Evolutionary conservation across 2,797 vertebrate species (phyloP).

Genomic region (Carapus acus): DNA sequence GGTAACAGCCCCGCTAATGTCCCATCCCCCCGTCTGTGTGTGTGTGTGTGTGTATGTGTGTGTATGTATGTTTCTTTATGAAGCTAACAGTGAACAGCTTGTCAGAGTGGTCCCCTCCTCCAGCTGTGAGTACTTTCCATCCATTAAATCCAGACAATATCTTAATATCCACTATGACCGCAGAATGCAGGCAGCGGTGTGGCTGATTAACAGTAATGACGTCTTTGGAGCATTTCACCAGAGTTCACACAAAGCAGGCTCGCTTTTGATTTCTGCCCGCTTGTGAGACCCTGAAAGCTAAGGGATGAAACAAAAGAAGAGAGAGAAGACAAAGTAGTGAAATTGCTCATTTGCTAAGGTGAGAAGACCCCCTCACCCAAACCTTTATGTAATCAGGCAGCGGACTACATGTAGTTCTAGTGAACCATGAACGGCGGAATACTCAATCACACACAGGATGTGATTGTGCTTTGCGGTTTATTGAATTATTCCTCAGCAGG

Average conservation of each 20-base stretch:
- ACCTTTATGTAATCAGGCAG: background rate
- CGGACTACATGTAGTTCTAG: background rate
- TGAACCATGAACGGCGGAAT: too few relatives aligned
- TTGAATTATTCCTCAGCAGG: too few relatives aligned
- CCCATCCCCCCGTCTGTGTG: too few relatives aligned
- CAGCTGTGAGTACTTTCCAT: background rate
- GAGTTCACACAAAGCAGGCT: background rate
- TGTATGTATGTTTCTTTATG: too few relatives aligned
- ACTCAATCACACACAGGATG: too few relatives aligned
- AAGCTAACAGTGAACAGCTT: background rate
- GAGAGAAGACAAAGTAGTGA: background rate
- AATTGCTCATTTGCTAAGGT: background rate
- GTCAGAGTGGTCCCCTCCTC: background rate
- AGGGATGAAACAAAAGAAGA: too few relatives aligned
- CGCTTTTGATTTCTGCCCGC: background rate
- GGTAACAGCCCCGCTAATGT: background rate
- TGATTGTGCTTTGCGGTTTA: too few relatives aligned
- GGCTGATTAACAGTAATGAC: background rate
- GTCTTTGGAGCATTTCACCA: background rate
- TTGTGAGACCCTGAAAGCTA: background rate
- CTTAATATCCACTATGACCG: slow-evolving; percentile 5
- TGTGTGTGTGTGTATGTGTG: too few relatives aligned
- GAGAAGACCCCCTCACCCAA: background rate
- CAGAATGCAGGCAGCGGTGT: background rate
- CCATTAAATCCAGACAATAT: background rate